Evolutionary conservation across 1,140 invertebrate genomes (phyloP), one percentile per base, ranked within the genome.

Genomic region (Pachyrhynchus sulphureomaculatus): DNA sequence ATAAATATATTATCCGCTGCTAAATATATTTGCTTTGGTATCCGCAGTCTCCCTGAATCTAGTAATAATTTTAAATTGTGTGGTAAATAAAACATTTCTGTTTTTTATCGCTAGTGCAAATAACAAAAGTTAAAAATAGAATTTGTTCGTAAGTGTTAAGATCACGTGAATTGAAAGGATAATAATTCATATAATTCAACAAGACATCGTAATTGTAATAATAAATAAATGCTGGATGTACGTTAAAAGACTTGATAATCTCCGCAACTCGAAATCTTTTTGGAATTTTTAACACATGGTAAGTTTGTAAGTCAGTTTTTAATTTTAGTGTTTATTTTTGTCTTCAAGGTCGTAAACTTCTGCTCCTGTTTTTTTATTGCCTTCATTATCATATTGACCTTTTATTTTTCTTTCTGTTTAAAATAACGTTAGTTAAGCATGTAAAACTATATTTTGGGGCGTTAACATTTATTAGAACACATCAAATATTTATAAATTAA

Each of bases 91-190:
- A 51, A 51, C 48, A 36, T 51, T 36, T 36, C 33, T 34, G 33
- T 51, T 51, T 48, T 51, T 51, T 51, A 51, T 51, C 48, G 48
- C 6, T 51, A 42, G 39, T 51, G 48, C 48, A 36, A 51, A 51
- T 51, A 51, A 36, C 17, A 36, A 8, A 20, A 20, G 48, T 36
- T 51, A 51, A 51, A 51, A 51, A 51, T 51, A 51, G 48, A 34
- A 36, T 51, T 51, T 51, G 48, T 51, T 32, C 24, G 48, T 51
- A 36, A 36, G 17, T 34, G 20, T 34, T 34, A 21, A 51, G 48
- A 51, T 51, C 48, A 51, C 48, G 48, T 51, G 48, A 51, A 48
- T 48, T 20, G 13, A 9, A 21, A 48, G 13, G 13, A 29, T 29
- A 29, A 29, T 29, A 6, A 29, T 29, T 29, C 26, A 29, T 29